Base-by-base conservation (phyloP, 2,797 vertebrate genomes). In the Percopsis omiscomaycus region DNA sequence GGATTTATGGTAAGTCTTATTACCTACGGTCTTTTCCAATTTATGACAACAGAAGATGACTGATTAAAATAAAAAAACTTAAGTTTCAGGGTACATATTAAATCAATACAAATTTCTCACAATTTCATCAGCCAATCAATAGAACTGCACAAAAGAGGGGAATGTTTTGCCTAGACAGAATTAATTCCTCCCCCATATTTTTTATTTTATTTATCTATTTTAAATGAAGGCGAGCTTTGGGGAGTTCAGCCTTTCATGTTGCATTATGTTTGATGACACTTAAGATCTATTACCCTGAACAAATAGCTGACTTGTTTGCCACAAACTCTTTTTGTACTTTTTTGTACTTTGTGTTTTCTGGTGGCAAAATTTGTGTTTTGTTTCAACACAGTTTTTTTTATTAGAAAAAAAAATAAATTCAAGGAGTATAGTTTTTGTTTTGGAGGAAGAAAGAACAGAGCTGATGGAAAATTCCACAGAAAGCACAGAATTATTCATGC, bases 301-400 rank as follows among this genome's bases (percentile, higher is more conserved):
- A 86, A 86, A 84, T 73, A 83, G 63, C 14, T 4, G 61, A 58
- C 54, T 57, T 73, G 71, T 80, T 82, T 79, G 71, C 75, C 61
- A 65, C 67, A 61, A 59, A 60, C 58, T 68, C 63, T 77, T 55
- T 8, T 4, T 61, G 13, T 59, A 53, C 42, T 46, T 46, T 14
- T 3, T 22, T 37, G 32, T 15, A 3, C 68, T 37, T 56, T 37
- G 32, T 8, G 32, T 29, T 12, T 2, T 6, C 4, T 59, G 37
- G 58, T 56, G 54, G 60, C 28, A 16, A 59, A 48, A 77, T 59
- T 60, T 45, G 30, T 55, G 68, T 78, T 78, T 61, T 58, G 54
- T 42, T 77, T 30, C 55, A 71, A 68, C 48, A 54, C 10, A 45
- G 68, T 74, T 74, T 62, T 54, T 70, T 71, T 65, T 64, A 11